These are phyloP conservation scores for Halictus quadricinctus DNA, from an alignment of 2,888 invertebrate species.

Conservation along the genomic window DNA sequence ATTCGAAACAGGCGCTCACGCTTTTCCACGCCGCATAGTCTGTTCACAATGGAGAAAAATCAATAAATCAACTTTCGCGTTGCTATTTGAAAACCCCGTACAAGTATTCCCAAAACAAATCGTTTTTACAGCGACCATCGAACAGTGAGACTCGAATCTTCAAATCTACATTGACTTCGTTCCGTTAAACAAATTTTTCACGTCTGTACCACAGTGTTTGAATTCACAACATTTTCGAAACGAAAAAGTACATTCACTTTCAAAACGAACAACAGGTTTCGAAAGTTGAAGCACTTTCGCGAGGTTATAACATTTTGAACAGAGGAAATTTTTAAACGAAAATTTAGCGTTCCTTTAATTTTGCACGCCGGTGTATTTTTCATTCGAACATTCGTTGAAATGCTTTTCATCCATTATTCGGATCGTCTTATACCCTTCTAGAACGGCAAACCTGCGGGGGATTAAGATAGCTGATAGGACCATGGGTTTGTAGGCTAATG, in stretches of 20 bases:
- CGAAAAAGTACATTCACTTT: too few species aligned
- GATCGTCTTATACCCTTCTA: neutral
- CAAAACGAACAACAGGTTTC: too few species aligned
- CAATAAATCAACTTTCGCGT: neutral
- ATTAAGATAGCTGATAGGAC: neutral
- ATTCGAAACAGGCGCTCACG: slow-evolving; percentile 17
- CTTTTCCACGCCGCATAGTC: slow-evolving; percentile 9
- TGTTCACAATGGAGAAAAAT: neutral
- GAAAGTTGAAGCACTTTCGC: too few species aligned
- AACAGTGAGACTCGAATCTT: too few species aligned
- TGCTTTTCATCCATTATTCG: neutral
- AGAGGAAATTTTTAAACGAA: too few species aligned
- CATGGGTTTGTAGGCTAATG: neutral
- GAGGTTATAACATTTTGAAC: too few species aligned
- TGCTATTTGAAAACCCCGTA: neutral
- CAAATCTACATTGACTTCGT: too few species aligned
- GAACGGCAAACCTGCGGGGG: neutral
- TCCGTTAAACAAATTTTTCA: too few species aligned
- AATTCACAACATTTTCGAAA: too few species aligned
- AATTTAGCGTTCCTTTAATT: neutral
- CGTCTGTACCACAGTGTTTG: neutral
- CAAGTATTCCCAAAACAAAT: neutral
- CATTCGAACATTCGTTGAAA: too few species aligned
- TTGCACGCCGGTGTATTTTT: neutral
- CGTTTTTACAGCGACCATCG: too few species aligned